Conservation (phyloP, 2,888 invertebrate species). For the Perizoma flavofasciatum region DNA sequence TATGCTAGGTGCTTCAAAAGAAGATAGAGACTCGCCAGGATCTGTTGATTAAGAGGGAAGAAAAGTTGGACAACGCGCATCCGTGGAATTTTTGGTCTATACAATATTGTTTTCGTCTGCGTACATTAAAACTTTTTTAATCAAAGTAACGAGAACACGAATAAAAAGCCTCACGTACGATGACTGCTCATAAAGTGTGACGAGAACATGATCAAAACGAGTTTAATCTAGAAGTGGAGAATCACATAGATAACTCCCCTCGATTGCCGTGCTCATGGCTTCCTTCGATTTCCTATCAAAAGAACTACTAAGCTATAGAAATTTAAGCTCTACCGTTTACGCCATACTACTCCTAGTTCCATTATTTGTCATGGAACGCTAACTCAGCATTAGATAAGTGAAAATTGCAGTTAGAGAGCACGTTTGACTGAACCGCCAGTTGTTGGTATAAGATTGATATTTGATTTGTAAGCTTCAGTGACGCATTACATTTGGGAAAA, state of each 20-base stretch:
- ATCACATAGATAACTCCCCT: conserved; percentile 21
- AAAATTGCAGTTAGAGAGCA: conserved; percentile 20
- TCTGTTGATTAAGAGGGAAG: too few species aligned
- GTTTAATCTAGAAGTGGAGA: background rate
- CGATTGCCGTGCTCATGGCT: conserved; percentile 22
- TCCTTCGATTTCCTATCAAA: conserved; percentile 20
- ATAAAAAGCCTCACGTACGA: too few species aligned
- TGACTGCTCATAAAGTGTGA: background rate
- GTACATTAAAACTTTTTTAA: too few species aligned
- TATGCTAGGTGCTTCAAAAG: too few species aligned
- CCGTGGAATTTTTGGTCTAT: too few species aligned
- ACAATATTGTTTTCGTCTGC: too few species aligned
- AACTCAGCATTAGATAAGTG: conserved; percentile 24
- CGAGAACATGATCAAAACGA: background rate
- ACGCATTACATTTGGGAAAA: conserved; percentile 45
- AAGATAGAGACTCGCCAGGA: too few species aligned
- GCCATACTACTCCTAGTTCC: conserved; percentile 13
- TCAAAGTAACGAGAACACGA: too few species aligned
- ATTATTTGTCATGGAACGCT: conserved; percentile 22
- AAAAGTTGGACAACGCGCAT: too few species aligned
- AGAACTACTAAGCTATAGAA: background rate
- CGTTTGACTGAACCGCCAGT: background rate
- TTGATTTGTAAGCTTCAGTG: conserved; percentile 24
- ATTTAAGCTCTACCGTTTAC: conserved; percentile 5
- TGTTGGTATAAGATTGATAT: conserved; percentile 7